phyloP scores from a whole-genome alignment of 2,113 vertebrate genomes.

The Neotoma lepida region DNA sequence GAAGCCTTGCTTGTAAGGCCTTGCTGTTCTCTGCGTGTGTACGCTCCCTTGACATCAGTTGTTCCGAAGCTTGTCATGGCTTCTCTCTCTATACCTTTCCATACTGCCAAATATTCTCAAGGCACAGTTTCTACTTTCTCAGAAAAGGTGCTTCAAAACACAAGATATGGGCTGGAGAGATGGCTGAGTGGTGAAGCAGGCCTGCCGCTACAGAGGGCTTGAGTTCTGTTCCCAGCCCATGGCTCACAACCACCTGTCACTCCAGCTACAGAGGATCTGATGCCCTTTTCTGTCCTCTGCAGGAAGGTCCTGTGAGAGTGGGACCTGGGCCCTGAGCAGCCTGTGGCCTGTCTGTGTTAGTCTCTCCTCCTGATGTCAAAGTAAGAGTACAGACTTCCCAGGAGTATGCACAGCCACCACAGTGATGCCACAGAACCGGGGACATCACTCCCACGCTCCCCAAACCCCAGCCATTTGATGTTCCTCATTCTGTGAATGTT shows the following conservation, averaged over 20 bases:
- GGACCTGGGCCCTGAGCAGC: neutral
- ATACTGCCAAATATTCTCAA: neutral
- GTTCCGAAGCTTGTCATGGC: neutral
- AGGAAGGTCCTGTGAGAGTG: neutral
- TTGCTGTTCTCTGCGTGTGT: neutral
- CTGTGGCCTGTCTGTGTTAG: neutral
- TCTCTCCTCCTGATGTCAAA: neutral
- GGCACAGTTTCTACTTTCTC: neutral
- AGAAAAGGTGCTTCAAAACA: neutral
- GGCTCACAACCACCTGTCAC: neutral
- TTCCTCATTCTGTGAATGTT: constrained; percentile 19
- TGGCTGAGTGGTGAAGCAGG: accelerated
- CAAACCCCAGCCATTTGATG: neutral
- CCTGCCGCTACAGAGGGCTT: neutral
- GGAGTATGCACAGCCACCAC: neutral
- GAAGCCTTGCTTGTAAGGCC: neutral
- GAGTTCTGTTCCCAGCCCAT: neutral
- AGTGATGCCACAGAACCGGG: neutral
- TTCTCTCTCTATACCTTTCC: neutral
- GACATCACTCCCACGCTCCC: neutral
- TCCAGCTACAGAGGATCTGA: neutral
- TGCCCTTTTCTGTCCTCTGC: neutral
- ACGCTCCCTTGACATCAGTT: neutral
- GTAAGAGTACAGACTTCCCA: neutral
- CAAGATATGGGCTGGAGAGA: neutral